Conservation (phyloP, 2,797 vertebrate species). For the Trachurus trachurus region DNA sequence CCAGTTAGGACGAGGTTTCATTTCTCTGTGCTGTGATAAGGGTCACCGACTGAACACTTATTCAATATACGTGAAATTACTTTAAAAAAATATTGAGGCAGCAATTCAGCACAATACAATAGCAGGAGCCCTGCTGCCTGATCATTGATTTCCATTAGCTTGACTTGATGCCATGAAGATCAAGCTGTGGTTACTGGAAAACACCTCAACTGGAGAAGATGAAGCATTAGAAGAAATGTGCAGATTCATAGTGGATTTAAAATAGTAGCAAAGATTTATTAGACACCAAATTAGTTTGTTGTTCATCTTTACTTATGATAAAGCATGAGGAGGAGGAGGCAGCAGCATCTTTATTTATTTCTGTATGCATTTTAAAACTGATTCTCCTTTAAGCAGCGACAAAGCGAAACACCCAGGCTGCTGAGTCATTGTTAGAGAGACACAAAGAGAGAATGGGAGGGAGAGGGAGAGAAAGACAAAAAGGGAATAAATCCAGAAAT, state of each 20-base stretch:
- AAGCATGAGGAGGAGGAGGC: background rate
- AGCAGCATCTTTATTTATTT: background rate
- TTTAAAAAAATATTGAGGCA: background rate
- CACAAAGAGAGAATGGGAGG: background rate
- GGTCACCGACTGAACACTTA: background rate
- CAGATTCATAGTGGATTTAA: background rate
- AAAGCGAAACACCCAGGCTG: background rate
- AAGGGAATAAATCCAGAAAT: background rate
- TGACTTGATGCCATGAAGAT: background rate
- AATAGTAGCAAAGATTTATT: background rate
- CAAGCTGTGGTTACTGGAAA: background rate
- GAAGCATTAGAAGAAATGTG: background rate
- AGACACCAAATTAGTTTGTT: background rate
- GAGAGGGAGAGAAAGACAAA: too few species aligned
- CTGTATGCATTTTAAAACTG: background rate
- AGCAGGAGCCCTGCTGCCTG: background rate
- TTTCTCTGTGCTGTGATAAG: background rate
- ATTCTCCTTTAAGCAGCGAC: constrained; percentile 2
- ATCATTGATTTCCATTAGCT: background rate
- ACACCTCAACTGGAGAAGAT: background rate
- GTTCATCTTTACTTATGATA: background rate
- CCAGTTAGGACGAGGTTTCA: background rate
- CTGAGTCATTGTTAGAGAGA: constrained; percentile 24
- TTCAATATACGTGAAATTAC: background rate
- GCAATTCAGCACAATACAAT: background rate